Evolutionary conservation across 2,888 invertebrate species (phyloP).

Genomic region (Tryphoninae sp.): DNA sequence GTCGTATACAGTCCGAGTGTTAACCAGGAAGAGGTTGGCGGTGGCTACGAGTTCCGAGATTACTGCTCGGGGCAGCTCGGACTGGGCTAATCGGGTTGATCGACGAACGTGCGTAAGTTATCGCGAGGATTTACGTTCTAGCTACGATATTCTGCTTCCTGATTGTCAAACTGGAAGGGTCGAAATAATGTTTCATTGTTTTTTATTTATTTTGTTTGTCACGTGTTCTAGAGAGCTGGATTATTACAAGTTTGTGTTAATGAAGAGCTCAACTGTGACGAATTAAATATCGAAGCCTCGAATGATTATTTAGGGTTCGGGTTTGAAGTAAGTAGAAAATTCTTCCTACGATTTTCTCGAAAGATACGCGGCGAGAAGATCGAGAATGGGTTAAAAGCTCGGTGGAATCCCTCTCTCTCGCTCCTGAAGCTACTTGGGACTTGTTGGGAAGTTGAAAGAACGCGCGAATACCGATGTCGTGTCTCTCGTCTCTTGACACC

Average conservation of each 20-base stretch:
- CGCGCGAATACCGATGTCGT: slow-evolving; percentile 68
- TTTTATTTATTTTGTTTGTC: not conserved
- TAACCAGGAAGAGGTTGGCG: slow-evolving; percentile 21
- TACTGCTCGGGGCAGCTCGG: slow-evolving; percentile 27
- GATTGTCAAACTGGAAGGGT: not conserved
- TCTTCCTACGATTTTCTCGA: not conserved
- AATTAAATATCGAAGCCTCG: not conserved
- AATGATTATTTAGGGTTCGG: not conserved
- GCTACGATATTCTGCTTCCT: not conserved
- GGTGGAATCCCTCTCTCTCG: slow-evolving; percentile 1
- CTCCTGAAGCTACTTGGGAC: slow-evolving; percentile 19
- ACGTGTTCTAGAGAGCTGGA: not conserved
- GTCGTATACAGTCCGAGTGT: not conserved
- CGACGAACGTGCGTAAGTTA: slow-evolving; percentile 4
- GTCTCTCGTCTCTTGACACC: slow-evolving; percentile 66
- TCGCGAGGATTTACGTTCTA: not conserved
- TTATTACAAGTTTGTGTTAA: not conserved
- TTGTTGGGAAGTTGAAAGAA: slow-evolving; percentile 57
- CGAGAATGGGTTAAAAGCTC: not conserved
- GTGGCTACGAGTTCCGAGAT: not conserved
- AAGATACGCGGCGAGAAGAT: slow-evolving; percentile 2
- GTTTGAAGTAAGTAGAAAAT: not conserved
- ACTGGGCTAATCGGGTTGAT: slow-evolving; percentile 25
- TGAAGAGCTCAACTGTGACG: not conserved
- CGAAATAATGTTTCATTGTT: not conserved